A percentile compares a stretch with the other conserved stretches of the same genome.
These are phyloP conservation scores for Sternotherus odoratus DNA, from an alignment of 2,797 vertebrate species.

Conservation along the genomic window DNA sequence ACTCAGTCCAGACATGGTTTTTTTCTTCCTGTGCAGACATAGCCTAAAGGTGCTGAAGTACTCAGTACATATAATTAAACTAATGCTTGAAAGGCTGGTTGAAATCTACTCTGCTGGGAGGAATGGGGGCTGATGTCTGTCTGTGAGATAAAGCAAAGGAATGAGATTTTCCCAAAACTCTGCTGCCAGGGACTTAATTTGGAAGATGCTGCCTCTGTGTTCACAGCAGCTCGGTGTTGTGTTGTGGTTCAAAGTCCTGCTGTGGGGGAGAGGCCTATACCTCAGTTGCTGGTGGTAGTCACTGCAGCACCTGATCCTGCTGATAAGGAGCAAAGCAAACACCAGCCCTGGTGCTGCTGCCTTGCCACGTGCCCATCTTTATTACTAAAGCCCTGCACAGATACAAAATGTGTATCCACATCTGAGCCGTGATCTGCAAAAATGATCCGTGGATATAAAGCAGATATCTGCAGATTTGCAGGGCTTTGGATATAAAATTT, in stretches of 20 bases:
- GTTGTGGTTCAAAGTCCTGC: conserved; percentile 54
- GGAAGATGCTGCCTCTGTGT: neutral
- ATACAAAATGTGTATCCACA: no score
- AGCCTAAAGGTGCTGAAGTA: neutral
- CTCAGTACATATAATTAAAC: neutral
- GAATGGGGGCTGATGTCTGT: neutral
- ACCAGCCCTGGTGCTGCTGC: neutral
- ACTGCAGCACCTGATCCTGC: conserved; percentile 26
- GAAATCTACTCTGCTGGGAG: neutral
- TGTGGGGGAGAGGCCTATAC: neutral
- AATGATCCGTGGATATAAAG: no score
- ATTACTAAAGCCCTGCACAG: no score
- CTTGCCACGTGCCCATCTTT: neutral
- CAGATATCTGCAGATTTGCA: no score
- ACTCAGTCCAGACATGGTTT: neutral
- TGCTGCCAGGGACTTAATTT: conserved; percentile 10
- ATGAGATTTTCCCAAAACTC: neutral
- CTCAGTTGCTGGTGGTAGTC: conserved; percentile 29
- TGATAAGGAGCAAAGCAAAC: conserved; percentile 66
- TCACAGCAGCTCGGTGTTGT: neutral
- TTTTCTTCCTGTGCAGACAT: neutral
- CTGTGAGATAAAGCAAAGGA: neutral
- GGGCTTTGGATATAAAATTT: no score
- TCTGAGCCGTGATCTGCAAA: no score
- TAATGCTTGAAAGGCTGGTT: neutral